phyloP scores from a whole-genome alignment of 2,797 vertebrate species.

The Mormyrus proboscirostris region DNA sequence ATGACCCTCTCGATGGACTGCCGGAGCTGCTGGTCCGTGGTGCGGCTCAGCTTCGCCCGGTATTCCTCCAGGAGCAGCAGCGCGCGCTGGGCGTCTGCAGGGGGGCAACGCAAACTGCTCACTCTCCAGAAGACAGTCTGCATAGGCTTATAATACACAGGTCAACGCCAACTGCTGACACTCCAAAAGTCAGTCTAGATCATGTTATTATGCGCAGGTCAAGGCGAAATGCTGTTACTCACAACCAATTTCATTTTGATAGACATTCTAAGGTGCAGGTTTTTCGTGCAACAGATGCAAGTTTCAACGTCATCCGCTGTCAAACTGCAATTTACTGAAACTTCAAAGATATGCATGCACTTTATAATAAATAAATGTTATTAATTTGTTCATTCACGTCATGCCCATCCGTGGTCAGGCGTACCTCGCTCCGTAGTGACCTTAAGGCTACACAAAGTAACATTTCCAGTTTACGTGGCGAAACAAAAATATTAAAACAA shows the following conservation, averaged over 20 bases:
- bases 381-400: neutral
- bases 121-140: neutral
- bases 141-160: neutral
- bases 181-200: neutral
- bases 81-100: conserved; percentile 82
- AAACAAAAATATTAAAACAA: neutral
- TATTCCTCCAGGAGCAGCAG: conserved; percentile 89
- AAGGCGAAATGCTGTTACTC: neutral
- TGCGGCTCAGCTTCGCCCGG: conserved; percentile 77
- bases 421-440: neutral
- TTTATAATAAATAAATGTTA: neutral
- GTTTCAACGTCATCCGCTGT: neutral
- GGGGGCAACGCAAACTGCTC: neutral
- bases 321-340: neutral
- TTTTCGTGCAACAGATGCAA: neutral
- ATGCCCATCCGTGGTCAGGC: neutral
- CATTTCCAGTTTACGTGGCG: neutral
- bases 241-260: neutral
- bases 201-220: neutral
- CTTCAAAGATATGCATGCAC: neutral
- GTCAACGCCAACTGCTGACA: neutral
- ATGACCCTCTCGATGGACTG: conserved; percentile 92
- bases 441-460: neutral
- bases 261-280: neutral
- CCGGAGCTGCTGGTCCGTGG: conserved; percentile 83